These are phyloP conservation scores for Mico argentatus DNA, from an alignment of 2,797 vertebrate genomes.

Conservation along the genomic window DNA sequence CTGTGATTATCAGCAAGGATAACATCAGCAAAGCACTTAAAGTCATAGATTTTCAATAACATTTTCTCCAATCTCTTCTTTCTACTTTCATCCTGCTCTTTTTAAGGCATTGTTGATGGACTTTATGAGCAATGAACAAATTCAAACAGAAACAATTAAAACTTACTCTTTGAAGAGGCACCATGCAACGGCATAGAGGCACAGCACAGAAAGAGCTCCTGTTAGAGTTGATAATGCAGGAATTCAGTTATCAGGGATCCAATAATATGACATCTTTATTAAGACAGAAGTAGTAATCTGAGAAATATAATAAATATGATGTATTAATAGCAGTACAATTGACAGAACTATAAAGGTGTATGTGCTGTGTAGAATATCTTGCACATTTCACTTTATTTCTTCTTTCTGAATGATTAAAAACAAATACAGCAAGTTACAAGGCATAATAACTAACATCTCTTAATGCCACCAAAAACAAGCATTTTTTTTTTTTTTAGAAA, in stretches of 20 bases:
- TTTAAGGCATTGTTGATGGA: neutral
- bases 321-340: neutral
- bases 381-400: neutral
- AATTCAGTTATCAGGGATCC: slow-evolving; percentile 48
- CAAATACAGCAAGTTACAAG: neutral
- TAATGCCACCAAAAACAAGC: neutral
- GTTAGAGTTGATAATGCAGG: slow-evolving; percentile 51
- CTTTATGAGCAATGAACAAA: neutral
- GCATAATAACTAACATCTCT: neutral
- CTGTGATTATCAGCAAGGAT: neutral
- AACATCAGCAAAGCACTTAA: neutral
- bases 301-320: neutral
- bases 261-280: slow-evolving; percentile 65
- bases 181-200: slow-evolving; percentile 15
- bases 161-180: slow-evolving; percentile 66
- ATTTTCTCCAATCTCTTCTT: neutral
- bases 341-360: neutral
- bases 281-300: slow-evolving; percentile 61
- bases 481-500: neutral
- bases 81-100: neutral
- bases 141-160: neutral
- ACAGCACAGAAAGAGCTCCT: slow-evolving; percentile 31
- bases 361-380: neutral
- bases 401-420: slow-evolving; percentile 26
- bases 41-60: neutral